These are phyloP conservation scores for Cylindroiulus punctatus DNA, from an alignment of 2,888 invertebrate species.

Conservation along the genomic window DNA sequence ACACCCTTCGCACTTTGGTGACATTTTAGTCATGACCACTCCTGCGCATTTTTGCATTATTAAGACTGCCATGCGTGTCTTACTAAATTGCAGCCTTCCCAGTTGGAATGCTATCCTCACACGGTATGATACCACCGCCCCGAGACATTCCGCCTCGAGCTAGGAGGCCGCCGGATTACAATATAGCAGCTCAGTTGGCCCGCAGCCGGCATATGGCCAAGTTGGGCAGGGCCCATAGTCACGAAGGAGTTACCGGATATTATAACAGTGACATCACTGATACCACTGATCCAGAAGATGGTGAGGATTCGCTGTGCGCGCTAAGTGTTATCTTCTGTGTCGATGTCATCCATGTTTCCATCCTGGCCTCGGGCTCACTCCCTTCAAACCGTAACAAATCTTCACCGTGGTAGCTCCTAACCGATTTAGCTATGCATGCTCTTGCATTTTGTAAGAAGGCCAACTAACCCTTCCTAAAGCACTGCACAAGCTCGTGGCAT, in stretches of 20 bases:
- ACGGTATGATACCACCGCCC: constrained; percentile 60
- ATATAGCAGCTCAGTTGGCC: constrained; percentile 86
- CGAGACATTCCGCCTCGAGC: constrained; percentile 61
- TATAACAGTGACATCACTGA: constrained; percentile 69
- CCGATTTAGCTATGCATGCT: constrained; percentile 1
- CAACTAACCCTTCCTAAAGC: constrained; percentile 29
- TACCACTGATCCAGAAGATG: constrained; percentile 62
- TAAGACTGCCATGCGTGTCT: constrained; percentile 42
- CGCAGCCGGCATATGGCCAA: constrained; percentile 74
- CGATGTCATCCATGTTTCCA: constrained; percentile 4
- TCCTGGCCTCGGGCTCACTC: neutral
- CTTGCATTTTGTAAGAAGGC: neutral
- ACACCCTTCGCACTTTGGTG: neutral
- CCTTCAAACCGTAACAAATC: neutral
- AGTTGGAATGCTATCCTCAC: constrained; percentile 48
- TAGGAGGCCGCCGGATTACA: constrained; percentile 83
- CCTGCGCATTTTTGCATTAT: constrained; percentile 16
- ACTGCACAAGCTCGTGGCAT: neutral
- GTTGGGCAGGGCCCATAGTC: constrained; percentile 84
- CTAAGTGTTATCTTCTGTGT: neutral
- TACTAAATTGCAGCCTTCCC: constrained; percentile 52
- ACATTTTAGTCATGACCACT: neutral
- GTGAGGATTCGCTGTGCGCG: constrained; percentile 60
- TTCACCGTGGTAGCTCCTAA: constrained; percentile 18
- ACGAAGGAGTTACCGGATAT: constrained; percentile 84